phyloP scores from a whole-genome alignment of 2,113 vertebrate genomes.

The Prinia subflava region DNA sequence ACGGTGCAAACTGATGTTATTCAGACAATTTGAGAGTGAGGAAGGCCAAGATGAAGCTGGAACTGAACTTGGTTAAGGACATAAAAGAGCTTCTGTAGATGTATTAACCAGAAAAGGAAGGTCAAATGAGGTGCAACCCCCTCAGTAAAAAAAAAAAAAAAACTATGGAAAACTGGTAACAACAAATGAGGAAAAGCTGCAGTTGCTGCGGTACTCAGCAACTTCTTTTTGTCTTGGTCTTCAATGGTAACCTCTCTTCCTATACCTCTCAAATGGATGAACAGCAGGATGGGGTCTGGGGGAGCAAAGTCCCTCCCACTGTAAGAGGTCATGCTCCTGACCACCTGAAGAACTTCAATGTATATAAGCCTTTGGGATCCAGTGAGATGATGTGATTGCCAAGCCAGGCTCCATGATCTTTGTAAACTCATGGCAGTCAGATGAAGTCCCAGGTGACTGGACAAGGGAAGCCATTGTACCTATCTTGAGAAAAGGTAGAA shows the following conservation, averaged over 20 bases:
- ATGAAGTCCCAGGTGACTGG: neutral
- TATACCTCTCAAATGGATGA: neutral
- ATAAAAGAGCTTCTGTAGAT: neutral
- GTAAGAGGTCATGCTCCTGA: neutral
- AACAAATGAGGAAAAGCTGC: neutral
- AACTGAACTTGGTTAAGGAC: neutral
- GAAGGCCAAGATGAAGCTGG: neutral
- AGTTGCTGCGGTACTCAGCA: neutral
- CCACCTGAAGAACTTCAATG: neutral
- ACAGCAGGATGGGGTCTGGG: neutral
- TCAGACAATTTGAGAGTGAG: neutral
- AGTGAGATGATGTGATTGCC: neutral
- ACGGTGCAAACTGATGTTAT: neutral
- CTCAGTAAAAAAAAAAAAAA: neutral
- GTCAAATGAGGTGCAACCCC: neutral
- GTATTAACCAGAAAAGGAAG: neutral
- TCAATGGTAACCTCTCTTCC: neutral
- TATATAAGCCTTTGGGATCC: neutral
- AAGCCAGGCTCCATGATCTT: neutral
- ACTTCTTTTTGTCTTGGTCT: neutral
- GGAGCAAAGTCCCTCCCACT: neutral
- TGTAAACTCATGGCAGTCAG: neutral
- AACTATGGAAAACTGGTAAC: neutral
- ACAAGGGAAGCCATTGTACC: neutral
- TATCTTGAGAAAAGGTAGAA: neutral